Evolutionary conservation across 2,797 vertebrate genomes (phyloP).

Genomic region (Schizopygopsis pylzovi): DNA sequence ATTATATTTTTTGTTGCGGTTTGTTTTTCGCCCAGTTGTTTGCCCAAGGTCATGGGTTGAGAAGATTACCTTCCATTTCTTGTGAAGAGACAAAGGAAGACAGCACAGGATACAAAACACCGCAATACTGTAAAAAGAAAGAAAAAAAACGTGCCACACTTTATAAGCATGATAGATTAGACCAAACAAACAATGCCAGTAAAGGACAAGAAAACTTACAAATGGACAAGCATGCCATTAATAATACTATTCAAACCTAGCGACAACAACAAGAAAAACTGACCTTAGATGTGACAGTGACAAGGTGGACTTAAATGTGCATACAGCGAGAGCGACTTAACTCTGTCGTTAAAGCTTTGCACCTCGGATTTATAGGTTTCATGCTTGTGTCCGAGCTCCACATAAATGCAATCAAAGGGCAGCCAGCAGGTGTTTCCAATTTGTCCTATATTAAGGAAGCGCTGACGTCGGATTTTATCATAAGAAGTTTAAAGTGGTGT

Average conservation of each 20-base stretch:
- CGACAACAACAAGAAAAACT: neutral
- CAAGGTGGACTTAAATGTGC: constrained; percentile 59
- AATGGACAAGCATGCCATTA: neutral
- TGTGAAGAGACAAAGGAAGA: constrained; percentile 50
- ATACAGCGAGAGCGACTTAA: constrained; percentile 56
- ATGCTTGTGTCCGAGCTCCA: too few relatives aligned
- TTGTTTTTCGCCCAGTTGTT: neutral
- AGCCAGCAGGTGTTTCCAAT: constrained; percentile 36
- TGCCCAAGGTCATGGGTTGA: neutral
- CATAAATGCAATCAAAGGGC: constrained; percentile 13
- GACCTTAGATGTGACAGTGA: constrained; percentile 57
- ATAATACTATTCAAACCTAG: neutral
- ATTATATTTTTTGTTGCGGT: too few relatives aligned
- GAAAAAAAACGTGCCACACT: neutral
- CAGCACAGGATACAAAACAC: constrained; percentile 65
- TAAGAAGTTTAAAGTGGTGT: neutral
- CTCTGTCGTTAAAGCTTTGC: neutral
- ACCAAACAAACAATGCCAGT: neutral
- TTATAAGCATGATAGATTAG: neutral
- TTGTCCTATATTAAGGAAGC: neutral
- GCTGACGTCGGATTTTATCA: neutral
- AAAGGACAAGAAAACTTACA: neutral
- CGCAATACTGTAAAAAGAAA: constrained; percentile 53
- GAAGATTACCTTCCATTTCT: constrained; percentile 66
- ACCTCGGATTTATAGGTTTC: constrained; percentile 31